Evolutionary conservation across 1,140 invertebrate species (phyloP), one percentile per base, ranked within the genome.

Genomic region (Saxidomus purpurata): DNA sequence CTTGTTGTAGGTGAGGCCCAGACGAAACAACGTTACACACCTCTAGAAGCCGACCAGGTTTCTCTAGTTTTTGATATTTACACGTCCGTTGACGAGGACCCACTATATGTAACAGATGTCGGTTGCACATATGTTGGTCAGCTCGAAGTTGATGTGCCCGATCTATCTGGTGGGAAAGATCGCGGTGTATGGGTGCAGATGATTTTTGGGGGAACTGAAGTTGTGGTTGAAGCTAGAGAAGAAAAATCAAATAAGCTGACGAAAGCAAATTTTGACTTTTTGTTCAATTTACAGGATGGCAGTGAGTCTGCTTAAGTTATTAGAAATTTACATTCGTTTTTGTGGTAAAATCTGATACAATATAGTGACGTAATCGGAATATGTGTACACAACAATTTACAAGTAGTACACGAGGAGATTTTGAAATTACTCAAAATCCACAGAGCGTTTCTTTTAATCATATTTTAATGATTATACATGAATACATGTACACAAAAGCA

Each of bases 181-280:
- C 25, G 83, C 1, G 63, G 83, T 38, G 83, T 85, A 0, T 85
- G 22, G 22, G 83, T 85, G 19, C n/a, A 55, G 1, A 74, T 85
- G 83, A 85, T 85, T 55, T 85, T 85, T 71, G 83, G 83, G 6
- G 83, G 63, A 1, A 85, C 83, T 11, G 83, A 85, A 38, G 40
- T 85, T 6, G 22, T 19, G 11, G 83, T 85, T 19, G 63, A 85
- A 47, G 83, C 83, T 38, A 85, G n/a, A 17, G 83, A 74, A 49
- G 83, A 85, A 36, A 85, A 74, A 19, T 47, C 83, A 49, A 43
- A 59, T n/a, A 85, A 71, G n/a, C 17, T 74, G 11, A 52, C 83
- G 11, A 85, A 71, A 43, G 83, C 63, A 36, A 74, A 34, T 2
- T 85, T 85, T 55, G 49, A 85, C 63, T 85, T 63, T 19, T 59